phyloP scores from a whole-genome alignment of 2,113 vertebrate genomes.

The Scomber colias region DNA sequence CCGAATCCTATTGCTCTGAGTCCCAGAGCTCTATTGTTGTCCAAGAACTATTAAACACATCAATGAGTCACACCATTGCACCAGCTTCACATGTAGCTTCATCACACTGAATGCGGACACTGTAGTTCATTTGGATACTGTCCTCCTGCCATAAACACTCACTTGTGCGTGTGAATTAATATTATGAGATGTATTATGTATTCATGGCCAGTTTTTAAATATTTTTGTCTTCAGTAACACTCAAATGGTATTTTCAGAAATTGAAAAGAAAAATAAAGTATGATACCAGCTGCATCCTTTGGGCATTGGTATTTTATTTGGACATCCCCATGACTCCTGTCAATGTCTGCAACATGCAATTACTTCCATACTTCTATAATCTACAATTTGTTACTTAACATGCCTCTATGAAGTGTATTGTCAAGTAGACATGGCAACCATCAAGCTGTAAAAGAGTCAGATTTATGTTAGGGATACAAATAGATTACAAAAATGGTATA shows the following conservation, averaged over 20 bases:
- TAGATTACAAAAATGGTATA: conserved; percentile 10
- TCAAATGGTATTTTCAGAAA: too few species aligned
- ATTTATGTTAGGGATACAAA: conserved; percentile 30
- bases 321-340: neutral
- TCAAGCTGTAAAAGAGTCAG: neutral
- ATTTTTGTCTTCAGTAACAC: too few species aligned
- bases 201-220: neutral
- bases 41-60: too few species aligned
- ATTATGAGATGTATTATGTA: too few species aligned
- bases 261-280: too few species aligned
- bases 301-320: neutral
- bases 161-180: neutral
- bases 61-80: too few species aligned
- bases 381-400: neutral
- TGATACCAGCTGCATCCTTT: neutral
- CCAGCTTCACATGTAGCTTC: neutral
- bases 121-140: neutral
- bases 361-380: neutral
- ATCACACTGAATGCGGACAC: neutral
- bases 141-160: neutral
- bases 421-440: conserved; percentile 4
- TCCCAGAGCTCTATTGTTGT: too few species aligned
- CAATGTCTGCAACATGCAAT: conserved; percentile 13
- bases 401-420: conserved; percentile 1
- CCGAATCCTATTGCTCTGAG: too few species aligned